phyloP scores from a whole-genome alignment of 2,797 vertebrate species.

The Leptodactylus fallax region DNA sequence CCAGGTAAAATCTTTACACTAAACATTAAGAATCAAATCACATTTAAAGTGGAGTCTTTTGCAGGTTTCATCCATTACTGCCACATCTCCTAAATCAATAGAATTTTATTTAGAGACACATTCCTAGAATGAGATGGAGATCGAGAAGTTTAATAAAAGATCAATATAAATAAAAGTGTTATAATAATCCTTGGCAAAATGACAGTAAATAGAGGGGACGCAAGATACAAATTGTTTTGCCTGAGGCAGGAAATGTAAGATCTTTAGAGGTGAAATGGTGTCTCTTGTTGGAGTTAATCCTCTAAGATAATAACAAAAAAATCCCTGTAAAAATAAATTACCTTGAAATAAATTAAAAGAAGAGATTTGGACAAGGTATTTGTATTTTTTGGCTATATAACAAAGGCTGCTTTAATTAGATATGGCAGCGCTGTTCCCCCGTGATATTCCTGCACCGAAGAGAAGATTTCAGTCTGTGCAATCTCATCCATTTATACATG shows the following conservation, averaged over 20 bases:
- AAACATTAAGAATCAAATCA: conserved; percentile 19
- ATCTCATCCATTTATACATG: conserved; percentile 51
- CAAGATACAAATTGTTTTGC: conserved; percentile 49
- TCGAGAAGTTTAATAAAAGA: conserved; percentile 65
- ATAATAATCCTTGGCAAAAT: conserved; percentile 58
- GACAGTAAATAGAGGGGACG: conserved; percentile 55
- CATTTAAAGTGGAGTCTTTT: not conserved
- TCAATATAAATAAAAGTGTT: conserved; percentile 65
- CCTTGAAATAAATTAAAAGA: conserved; percentile 43
- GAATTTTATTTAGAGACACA: conserved; percentile 67
- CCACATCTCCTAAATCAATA: conserved; percentile 61
- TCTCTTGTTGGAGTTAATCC: conserved; percentile 30
- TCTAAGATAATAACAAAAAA: conserved; percentile 31
- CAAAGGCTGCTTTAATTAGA: conserved; percentile 61
- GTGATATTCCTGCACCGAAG: conserved; percentile 34
- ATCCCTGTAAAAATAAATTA: conserved; percentile 56
- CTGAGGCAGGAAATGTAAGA: conserved; percentile 49
- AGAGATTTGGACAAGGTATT: conserved; percentile 5
- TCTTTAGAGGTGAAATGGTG: conserved; percentile 45
- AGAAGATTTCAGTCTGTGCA: conserved; percentile 55
- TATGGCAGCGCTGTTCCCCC: conserved; percentile 7
- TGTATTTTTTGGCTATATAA: conserved; percentile 57
- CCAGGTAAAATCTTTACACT: conserved; percentile 50
- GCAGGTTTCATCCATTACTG: conserved; percentile 62
- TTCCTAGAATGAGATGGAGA: conserved; percentile 69